Conservation (phyloP, 2,113 vertebrate species). For the Delphinapterus leucas region DNA sequence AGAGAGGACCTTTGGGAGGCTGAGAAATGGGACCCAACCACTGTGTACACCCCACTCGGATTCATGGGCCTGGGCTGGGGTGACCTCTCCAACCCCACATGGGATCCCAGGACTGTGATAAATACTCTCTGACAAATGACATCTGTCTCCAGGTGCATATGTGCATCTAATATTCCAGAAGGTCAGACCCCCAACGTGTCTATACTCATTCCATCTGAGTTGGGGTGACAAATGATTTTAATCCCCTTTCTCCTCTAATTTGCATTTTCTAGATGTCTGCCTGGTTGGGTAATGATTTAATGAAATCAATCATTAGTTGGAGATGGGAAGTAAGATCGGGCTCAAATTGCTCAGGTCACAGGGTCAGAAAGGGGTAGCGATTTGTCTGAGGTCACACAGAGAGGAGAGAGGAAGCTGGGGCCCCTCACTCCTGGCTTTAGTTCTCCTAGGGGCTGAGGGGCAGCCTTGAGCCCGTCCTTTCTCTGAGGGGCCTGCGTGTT, state of each 20-base stretch:
- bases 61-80: not conserved
- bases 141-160: not conserved
- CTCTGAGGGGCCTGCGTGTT: not conserved
- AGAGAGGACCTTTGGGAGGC: not conserved
- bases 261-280: not conserved
- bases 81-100: not conserved
- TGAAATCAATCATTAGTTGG: not conserved
- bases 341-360: not conserved
- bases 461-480: not conserved
- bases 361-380: not conserved
- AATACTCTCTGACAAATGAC: not conserved
- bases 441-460: not conserved
- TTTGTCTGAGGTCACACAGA: not conserved
- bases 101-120: not conserved
- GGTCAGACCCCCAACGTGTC: not conserved
- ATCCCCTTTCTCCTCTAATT: not conserved
- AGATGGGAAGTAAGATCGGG: not conserved
- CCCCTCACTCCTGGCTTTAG: not conserved
- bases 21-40: not conserved
- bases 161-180: not conserved
- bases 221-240: not conserved
- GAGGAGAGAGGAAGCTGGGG: not conserved
- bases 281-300: not conserved
- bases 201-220: not conserved
- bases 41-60: not conserved